phyloP scores from a whole-genome alignment of 1,140 invertebrate genomes.

The Meteorus sp. region DNA sequence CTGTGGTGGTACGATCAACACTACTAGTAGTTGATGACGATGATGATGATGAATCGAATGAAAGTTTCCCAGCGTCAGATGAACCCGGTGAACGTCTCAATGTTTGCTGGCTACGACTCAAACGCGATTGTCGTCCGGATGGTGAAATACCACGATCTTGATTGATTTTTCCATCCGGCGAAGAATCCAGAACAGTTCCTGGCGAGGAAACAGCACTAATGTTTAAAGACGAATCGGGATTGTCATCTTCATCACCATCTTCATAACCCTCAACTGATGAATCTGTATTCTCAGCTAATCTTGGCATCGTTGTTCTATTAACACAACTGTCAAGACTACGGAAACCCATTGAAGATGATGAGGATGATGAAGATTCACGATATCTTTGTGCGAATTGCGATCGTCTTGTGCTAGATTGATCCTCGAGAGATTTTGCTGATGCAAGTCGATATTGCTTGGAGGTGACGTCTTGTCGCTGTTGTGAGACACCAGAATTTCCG shows the following conservation, averaged over 20 bases:
- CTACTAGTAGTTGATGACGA: slow-evolving; percentile 57
- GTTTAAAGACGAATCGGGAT: slow-evolving; percentile 56
- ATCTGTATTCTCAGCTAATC: slow-evolving; percentile 62
- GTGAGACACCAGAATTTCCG: slow-evolving; percentile 24
- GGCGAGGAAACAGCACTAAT: slow-evolving; percentile 41
- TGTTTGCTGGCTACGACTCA: slow-evolving; percentile 45
- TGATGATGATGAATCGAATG: slow-evolving; percentile 57
- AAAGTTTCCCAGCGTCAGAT: slow-evolving; percentile 52
- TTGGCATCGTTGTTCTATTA: slow-evolving; percentile 56
- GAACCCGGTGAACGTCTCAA: slow-evolving; percentile 56
- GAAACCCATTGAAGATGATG: slow-evolving; percentile 63
- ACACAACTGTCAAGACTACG: slow-evolving; percentile 62
- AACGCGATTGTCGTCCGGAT: slow-evolving; percentile 45
- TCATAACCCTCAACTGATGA: slow-evolving; percentile 63
- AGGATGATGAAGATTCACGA: slow-evolving; percentile 62
- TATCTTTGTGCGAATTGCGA: slow-evolving; percentile 60
- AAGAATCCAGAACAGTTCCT: slow-evolving; percentile 40
- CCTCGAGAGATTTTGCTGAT: slow-evolving; percentile 63
- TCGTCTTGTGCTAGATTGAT: slow-evolving; percentile 56
- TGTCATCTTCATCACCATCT: slow-evolving; percentile 63
- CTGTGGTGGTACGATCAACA: slow-evolving; percentile 42
- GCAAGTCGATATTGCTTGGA: slow-evolving; percentile 39
- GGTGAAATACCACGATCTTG: slow-evolving; percentile 54
- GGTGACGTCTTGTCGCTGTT: slow-evolving; percentile 21
- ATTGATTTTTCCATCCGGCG: slow-evolving; percentile 41